Percentiles rank a stretch among this genome's conserved stretches.
Conservation (phyloP, 1,140 invertebrate genomes). For the Drosophila saltans region DNA sequence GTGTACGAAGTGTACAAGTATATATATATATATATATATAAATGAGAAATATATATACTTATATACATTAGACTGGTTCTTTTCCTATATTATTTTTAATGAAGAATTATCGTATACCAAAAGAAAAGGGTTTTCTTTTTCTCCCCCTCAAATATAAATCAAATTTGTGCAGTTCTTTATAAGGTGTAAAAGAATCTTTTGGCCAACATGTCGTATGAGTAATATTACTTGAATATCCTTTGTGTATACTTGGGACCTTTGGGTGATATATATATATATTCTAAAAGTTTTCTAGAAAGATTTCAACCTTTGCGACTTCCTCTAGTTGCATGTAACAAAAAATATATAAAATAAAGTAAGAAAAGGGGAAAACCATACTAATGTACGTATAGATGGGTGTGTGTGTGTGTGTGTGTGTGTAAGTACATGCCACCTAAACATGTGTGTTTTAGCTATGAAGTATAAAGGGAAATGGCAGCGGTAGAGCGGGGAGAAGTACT, state of each 20-base stretch:
- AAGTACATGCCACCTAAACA: constrained; percentile 9
- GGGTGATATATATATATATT: no score
- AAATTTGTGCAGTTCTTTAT: no score
- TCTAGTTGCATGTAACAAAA: not conserved
- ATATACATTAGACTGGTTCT: constrained; percentile 4
- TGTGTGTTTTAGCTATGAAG: constrained; percentile 22
- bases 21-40: constrained; percentile 26
- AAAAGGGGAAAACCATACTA: not conserved
- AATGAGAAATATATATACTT: constrained; percentile 2
- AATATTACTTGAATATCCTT: not conserved
- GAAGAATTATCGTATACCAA: no score
- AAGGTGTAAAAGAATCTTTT: no score
- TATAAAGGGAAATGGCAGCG: not conserved
- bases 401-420: not conserved
- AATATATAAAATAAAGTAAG: not conserved
- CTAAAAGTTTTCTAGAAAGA: not conserved
- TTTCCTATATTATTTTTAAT: not conserved
- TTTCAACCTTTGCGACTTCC: constrained; percentile 9
- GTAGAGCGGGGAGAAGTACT: not conserved
- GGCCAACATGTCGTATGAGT: no score
- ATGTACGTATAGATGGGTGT: not conserved
- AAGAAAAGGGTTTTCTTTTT: no score
- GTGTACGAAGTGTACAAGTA: constrained; percentile 6
- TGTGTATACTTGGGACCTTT: not conserved
- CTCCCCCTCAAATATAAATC: no score